phyloP scores from a whole-genome alignment of 2,888 invertebrate species.

The Mamestra brassicae region DNA sequence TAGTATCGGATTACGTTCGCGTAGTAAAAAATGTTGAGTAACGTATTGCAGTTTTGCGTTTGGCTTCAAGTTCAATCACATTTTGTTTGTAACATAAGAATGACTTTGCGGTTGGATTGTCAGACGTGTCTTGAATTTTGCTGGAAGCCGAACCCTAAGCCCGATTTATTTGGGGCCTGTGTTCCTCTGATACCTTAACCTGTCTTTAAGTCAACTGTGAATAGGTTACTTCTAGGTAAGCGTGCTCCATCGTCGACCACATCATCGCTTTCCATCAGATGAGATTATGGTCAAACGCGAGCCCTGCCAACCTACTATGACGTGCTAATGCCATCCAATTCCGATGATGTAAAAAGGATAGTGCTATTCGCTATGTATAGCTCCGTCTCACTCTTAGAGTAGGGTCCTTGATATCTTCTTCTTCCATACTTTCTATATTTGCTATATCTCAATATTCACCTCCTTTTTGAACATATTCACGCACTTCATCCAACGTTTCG shows the following conservation, averaged over 20 bases:
- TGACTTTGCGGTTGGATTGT: background rate
- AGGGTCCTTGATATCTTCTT: background rate
- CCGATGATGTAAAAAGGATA: no score
- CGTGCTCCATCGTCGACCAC: no score
- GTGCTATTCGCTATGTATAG: no score
- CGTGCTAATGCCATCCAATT: no score
- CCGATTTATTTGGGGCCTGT: background rate
- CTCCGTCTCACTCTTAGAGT: no score
- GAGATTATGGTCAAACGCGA: no score
- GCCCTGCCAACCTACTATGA: no score
- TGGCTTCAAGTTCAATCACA: slow-evolving; percentile 35
- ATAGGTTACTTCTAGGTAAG: no score
- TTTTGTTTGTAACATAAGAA: slow-evolving; percentile 2
- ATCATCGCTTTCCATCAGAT: no score
- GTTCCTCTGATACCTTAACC: no score
- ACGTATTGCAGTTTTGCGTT: slow-evolving; percentile 25
- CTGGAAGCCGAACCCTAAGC: background rate
- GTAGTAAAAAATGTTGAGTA: slow-evolving; percentile 41
- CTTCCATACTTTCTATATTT: no score
- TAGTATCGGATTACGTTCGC: slow-evolving; percentile 39
- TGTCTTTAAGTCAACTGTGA: no score
- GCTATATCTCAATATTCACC: background rate
- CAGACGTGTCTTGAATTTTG: background rate
- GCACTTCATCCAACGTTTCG: background rate
- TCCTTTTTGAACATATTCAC: background rate